These are phyloP conservation scores for Drosophila teissieri DNA, from an alignment of 1,140 invertebrate genomes.

Conservation along the genomic window DNA sequence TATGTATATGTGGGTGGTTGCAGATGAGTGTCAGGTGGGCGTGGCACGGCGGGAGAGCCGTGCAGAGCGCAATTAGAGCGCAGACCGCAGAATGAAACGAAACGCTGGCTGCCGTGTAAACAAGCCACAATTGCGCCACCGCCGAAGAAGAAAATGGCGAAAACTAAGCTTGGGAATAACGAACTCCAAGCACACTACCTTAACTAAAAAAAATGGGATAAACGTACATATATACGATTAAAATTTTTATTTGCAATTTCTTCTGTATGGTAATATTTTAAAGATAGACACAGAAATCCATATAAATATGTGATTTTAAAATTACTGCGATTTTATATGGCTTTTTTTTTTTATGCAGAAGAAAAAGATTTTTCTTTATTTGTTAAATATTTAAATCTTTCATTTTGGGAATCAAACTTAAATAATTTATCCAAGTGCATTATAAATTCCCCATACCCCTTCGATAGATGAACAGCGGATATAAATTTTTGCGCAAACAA, in stretches of 20 bases:
- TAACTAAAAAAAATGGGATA: background rate
- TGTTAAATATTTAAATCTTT: too few species aligned
- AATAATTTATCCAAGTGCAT: background rate
- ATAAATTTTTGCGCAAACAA: constrained; percentile 67
- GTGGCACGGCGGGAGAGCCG: constrained; percentile 1
- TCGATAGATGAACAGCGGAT: constrained; percentile 6
- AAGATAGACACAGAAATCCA: too few species aligned
- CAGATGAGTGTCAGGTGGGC: background rate
- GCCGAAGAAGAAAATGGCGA: constrained; percentile 26
- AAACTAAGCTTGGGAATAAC: background rate
- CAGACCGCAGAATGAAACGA: constrained; percentile 68
- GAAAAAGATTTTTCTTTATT: too few species aligned
- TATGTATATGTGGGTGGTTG: background rate
- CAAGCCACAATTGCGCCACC: constrained; percentile 48
- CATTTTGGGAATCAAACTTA: background rate
- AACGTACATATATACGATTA: too few species aligned
- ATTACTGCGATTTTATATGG: too few species aligned
- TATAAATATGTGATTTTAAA: too few species aligned
- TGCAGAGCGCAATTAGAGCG: constrained; percentile 73
- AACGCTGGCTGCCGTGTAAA: constrained; percentile 59
- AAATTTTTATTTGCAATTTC: too few species aligned
- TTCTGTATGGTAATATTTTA: too few species aligned
- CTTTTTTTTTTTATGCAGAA: too few species aligned
- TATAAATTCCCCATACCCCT: background rate
- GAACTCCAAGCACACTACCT: constrained; percentile 11